Percentiles rank a stretch among this genome's conserved stretches.
Evolutionary conservation across 1,140 invertebrate species (phyloP).

Genomic region (Drosophila ambigua): DNA sequence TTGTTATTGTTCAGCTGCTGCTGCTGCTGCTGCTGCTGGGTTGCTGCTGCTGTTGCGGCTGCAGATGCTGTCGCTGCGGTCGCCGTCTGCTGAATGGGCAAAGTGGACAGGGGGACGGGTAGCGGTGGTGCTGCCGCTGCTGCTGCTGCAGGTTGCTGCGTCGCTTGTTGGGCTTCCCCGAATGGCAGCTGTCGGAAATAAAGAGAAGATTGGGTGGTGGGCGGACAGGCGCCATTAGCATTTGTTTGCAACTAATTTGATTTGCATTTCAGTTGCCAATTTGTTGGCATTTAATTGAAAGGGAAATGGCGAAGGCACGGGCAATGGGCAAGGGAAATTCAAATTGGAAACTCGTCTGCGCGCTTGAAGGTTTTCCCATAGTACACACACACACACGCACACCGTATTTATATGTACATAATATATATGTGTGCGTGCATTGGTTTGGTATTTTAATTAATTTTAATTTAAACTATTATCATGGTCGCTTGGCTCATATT

Average conservation of each 20-base stretch:
- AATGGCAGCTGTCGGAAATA: slow-evolving; percentile 60
- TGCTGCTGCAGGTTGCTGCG: slow-evolving; percentile 53
- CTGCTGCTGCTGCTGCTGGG: slow-evolving; percentile 44
- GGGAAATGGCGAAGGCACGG: neutral
- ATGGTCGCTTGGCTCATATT: too few relatives aligned
- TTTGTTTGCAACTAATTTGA: slow-evolving; percentile 66
- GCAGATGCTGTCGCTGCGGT: slow-evolving; percentile 34
- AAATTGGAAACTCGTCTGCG: slow-evolving; percentile 4
- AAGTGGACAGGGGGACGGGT: slow-evolving; percentile 54
- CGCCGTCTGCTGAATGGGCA: slow-evolving; percentile 51
- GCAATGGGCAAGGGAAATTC: neutral
- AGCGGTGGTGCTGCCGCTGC: slow-evolving; percentile 46
- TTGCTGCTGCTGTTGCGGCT: slow-evolving; percentile 11
- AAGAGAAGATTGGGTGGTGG: neutral
- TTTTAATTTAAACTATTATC: too few relatives aligned
- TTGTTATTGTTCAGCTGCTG: slow-evolving; percentile 42
- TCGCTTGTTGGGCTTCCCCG: slow-evolving; percentile 74
- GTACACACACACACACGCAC: too few relatives aligned
- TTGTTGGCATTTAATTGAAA: slow-evolving; percentile 67
- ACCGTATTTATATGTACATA: too few relatives aligned
- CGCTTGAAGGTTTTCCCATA: too few relatives aligned
- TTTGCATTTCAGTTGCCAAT: slow-evolving; percentile 72
- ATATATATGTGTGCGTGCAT: too few relatives aligned
- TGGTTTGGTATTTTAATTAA: too few relatives aligned
- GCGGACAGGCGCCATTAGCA: slow-evolving; percentile 30